These are phyloP conservation scores for Sceloporus undulatus DNA, from an alignment of 2,113 vertebrate species.

Conservation along the genomic window DNA sequence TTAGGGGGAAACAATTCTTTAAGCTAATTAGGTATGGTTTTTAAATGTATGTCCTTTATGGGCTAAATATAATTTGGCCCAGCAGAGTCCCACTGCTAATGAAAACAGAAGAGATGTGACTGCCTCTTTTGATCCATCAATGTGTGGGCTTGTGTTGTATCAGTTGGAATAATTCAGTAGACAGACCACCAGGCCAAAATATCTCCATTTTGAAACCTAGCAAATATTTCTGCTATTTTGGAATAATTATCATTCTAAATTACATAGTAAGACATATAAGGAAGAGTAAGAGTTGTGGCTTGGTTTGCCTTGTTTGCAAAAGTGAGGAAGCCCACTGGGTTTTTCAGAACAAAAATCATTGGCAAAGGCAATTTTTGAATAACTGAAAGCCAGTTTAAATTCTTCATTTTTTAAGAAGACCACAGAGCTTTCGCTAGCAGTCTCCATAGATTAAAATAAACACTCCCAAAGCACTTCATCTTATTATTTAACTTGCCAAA, in stretches of 20 bases:
- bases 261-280: constrained; percentile 29
- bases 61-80: neutral
- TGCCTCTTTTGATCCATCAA: neutral
- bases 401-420: constrained; percentile 43
- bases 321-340: constrained; percentile 11
- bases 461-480: constrained; percentile 31
- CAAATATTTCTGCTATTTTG: neutral
- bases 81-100: neutral
- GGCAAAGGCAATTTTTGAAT: constrained; percentile 36
- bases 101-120: constrained; percentile 5
- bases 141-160: neutral
- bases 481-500: constrained; percentile 36
- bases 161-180: constrained; percentile 30
- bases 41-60: neutral
- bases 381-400: constrained; percentile 27
- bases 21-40: neutral
- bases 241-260: constrained; percentile 27
- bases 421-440: constrained; percentile 33
- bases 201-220: constrained; percentile 16
- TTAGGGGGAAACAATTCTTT: constrained; percentile 42
- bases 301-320: neutral
- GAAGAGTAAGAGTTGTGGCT: neutral
- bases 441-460: constrained; percentile 10
- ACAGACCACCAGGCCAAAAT: neutral
- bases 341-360: neutral